A percentile compares a stretch with the other conserved stretches of the same genome.
Evolutionary conservation across 1,140 invertebrate genomes (phyloP).

Genomic region (Drosophila arizonae): DNA sequence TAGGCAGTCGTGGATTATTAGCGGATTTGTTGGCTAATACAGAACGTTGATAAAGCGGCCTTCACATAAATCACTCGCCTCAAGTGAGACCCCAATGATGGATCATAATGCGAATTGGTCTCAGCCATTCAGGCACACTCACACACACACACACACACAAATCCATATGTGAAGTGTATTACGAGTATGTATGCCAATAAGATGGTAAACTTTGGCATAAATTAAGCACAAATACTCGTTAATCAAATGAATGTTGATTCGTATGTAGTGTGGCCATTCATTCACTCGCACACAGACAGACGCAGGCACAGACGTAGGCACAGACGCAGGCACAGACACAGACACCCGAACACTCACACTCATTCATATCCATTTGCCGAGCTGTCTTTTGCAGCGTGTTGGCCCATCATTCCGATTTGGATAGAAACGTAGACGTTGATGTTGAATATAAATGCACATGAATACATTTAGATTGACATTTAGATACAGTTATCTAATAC

Average conservation of each 20-base stretch:
- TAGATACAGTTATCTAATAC: conserved; percentile 73
- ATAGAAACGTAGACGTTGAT: conserved; percentile 21
- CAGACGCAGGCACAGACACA: neutral
- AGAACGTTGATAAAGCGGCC: conserved; percentile 51
- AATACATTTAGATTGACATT: conserved; percentile 78
- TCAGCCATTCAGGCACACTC: neutral
- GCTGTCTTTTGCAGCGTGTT: conserved; percentile 35
- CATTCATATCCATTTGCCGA: conserved; percentile 41
- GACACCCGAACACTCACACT: neutral
- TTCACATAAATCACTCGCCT: conserved; percentile 62
- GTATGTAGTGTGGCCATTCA: conserved; percentile 29
- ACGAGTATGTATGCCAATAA: conserved; percentile 33
- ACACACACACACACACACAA: neutral
- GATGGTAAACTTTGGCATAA: conserved; percentile 60
- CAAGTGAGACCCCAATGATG: conserved; percentile 45
- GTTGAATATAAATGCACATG: conserved; percentile 68
- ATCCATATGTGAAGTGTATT: neutral
- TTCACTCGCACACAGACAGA: neutral
- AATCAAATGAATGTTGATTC: conserved; percentile 75
- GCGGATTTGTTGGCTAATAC: conserved; percentile 75
- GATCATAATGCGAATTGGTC: conserved; percentile 57
- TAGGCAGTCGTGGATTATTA: conserved; percentile 78
- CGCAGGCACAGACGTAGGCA: neutral
- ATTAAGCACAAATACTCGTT: conserved; percentile 77
- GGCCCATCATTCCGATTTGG: conserved; percentile 21